Percentiles rank a stretch among this genome's conserved stretches.
Conservation (phyloP, 2,888 invertebrate species). For the Polymixis lichenea region DNA sequence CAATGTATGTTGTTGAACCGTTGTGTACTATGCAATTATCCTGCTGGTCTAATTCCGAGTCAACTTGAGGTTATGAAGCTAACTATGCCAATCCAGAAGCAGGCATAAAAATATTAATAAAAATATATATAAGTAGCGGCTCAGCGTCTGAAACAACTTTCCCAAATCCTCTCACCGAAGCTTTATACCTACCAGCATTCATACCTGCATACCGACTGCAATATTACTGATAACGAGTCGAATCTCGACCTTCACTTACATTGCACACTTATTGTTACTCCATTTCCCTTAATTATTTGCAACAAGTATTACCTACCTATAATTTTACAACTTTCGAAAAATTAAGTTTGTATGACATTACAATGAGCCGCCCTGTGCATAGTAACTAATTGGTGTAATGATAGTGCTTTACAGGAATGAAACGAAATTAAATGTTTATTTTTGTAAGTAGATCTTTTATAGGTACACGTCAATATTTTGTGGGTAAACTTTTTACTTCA, state of each 20-base stretch:
- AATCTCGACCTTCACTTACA: slow-evolving; percentile 34
- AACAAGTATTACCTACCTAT: neutral
- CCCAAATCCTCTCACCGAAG: slow-evolving; percentile 1
- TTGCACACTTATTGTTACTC: slow-evolving; percentile 28
- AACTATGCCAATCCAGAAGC: neutral
- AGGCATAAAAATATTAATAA: neutral
- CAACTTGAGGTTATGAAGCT: neutral
- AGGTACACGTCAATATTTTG: too few species aligned
- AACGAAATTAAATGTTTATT: too few species aligned
- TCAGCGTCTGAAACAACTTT: slow-evolving; percentile 22
- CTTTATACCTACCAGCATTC: slow-evolving; percentile 12
- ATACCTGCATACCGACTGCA: slow-evolving; percentile 23
- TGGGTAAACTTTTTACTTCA: too few species aligned
- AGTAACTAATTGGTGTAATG: too few species aligned
- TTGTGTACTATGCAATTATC: too few species aligned
- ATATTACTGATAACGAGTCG: slow-evolving; percentile 43
- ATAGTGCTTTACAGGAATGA: too few species aligned
- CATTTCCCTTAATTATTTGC: slow-evolving; percentile 54
- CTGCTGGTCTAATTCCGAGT: too few species aligned
- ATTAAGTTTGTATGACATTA: neutral
- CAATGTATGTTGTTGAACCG: too few species aligned
- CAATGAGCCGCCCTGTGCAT: neutral
- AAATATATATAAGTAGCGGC: neutral
- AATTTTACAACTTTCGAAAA: slow-evolving; percentile 26
- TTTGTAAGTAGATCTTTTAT: too few species aligned